Evolutionary conservation across 2,113 vertebrate genomes (phyloP).

Genomic region (Copsychus sechellarum): DNA sequence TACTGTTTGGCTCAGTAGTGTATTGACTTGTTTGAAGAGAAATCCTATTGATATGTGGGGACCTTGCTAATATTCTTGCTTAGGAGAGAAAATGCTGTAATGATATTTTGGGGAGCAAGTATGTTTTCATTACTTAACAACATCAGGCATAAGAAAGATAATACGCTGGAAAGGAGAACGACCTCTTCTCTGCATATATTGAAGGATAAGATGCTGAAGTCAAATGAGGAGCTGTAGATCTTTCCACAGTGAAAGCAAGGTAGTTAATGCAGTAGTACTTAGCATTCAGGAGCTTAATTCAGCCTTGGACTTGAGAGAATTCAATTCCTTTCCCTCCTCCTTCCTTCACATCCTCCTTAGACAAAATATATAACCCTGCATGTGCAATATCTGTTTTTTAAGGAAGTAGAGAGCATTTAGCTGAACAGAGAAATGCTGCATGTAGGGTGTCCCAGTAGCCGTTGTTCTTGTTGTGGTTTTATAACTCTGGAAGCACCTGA

Average conservation of each 20-base stretch:
- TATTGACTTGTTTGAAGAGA: neutral
- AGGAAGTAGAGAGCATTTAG: neutral
- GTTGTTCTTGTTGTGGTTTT: neutral
- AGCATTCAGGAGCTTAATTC: slow-evolving; percentile 42
- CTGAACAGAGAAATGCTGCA: neutral
- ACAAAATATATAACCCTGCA: neutral
- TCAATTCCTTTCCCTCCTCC: neutral
- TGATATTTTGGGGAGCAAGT: neutral
- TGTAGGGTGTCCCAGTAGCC: neutral
- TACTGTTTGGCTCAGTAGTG: neutral
- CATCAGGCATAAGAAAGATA: neutral
- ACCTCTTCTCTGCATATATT: neutral
- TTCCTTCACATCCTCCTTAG: neutral
- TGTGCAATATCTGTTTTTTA: neutral
- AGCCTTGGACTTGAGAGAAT: slow-evolving; percentile 36
- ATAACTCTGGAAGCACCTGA: neutral
- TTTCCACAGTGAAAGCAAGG: neutral
- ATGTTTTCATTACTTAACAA: neutral
- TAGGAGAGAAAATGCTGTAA: neutral
- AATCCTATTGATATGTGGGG: neutral
- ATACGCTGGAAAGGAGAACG: neutral
- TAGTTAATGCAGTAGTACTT: slow-evolving; percentile 45
- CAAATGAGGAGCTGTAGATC: neutral
- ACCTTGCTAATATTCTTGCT: neutral
- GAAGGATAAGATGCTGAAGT: slow-evolving; percentile 2